These are phyloP conservation scores for Willisornis vidua DNA, from an alignment of 2,113 vertebrate genomes.

Conservation along the genomic window DNA sequence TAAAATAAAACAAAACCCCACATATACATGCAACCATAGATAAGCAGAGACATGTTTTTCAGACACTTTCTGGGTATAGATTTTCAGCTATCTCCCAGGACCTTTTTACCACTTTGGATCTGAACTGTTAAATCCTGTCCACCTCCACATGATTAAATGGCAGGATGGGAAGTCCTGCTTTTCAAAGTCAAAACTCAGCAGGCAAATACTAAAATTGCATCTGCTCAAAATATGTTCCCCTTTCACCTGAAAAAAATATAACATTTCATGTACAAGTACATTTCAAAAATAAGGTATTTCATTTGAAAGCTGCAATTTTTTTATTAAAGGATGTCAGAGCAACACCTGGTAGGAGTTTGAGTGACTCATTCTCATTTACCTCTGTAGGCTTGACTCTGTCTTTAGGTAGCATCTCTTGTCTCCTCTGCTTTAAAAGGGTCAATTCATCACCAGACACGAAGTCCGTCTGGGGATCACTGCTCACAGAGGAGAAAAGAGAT, in stretches of 20 bases:
- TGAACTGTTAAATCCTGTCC: background rate
- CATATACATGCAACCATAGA: background rate
- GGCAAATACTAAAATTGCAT: background rate
- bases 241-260: background rate
- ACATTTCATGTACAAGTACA: background rate
- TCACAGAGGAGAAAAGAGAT: background rate
- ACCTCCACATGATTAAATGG: background rate
- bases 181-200: background rate
- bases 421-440: background rate
- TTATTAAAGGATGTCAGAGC: background rate
- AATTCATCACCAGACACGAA: background rate
- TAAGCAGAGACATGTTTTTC: background rate
- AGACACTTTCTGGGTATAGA: background rate
- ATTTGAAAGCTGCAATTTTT: background rate
- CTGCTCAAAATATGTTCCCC: background rate
- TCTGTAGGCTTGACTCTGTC: background rate
- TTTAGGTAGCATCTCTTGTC: background rate
- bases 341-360: background rate
- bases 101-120: background rate
- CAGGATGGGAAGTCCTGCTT: background rate
- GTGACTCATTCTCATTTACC: background rate
- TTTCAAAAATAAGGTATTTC: background rate
- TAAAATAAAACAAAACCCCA: slow-evolving; percentile 24
- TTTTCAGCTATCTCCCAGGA: background rate
- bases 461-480: background rate